Evolutionary conservation across 2,113 vertebrate genomes (phyloP).

Genomic region (Xenotilapia leptura): DNA sequence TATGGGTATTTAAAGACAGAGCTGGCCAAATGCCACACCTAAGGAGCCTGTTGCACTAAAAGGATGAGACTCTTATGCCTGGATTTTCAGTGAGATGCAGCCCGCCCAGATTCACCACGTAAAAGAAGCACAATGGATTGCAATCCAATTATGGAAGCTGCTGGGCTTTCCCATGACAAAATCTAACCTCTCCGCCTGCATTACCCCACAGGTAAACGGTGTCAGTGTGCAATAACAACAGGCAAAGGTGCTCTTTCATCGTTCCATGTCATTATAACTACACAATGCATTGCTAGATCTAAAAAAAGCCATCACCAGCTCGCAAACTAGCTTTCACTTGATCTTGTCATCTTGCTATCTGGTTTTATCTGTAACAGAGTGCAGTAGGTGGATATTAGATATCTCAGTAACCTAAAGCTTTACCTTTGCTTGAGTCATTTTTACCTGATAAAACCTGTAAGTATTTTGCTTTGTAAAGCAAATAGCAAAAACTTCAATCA

Average conservation of each 20-base stretch:
- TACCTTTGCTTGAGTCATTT: neutral
- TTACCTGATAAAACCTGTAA: neutral
- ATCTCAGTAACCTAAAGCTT: neutral
- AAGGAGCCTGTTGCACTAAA: constrained; percentile 30
- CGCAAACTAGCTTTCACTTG: neutral
- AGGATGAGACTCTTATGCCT: constrained; percentile 49
- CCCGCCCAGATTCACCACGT: neutral
- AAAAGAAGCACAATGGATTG: constrained; percentile 2
- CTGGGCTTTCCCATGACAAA: neutral
- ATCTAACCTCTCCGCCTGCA: neutral
- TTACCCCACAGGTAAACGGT: neutral
- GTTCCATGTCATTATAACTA: neutral
- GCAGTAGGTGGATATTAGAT: neutral
- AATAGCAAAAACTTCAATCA: neutral
- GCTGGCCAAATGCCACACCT: constrained; percentile 27
- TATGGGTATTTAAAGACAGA: constrained; percentile 38
- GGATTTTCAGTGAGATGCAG: constrained; percentile 17
- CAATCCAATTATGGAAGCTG: constrained; percentile 52
- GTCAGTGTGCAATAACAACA: neutral
- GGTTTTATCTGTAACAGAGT: neutral
- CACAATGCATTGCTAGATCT: neutral
- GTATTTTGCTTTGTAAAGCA: neutral
- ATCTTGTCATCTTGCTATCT: neutral
- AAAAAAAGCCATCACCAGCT: neutral
- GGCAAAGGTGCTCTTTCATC: neutral